Conservation (phyloP, 2,888 invertebrate genomes). For the Harpalus rubripes region DNA sequence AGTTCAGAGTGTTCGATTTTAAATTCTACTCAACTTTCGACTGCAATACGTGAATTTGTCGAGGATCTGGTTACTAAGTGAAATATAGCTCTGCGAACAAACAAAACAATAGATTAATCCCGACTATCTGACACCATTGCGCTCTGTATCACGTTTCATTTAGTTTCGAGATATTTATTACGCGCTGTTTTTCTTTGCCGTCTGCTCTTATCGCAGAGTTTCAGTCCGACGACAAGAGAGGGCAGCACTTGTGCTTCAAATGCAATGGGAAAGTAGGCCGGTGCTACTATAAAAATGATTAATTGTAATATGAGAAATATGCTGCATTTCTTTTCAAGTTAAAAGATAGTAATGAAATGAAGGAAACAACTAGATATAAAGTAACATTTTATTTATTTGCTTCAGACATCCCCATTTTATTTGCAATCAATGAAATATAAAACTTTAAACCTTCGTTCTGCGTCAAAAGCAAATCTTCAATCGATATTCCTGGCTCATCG, state of each 20-base stretch:
- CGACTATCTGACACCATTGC: slow-evolving; percentile 2
- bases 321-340: not conserved
- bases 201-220: slow-evolving; percentile 22
- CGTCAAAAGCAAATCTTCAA: no score
- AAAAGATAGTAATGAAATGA: no score
- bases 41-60: slow-evolving; percentile 33
- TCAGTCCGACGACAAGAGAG: slow-evolving; percentile 5
- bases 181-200: slow-evolving; percentile 24
- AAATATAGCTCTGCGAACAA: slow-evolving; percentile 37
- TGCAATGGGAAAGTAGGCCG: slow-evolving; percentile 11
- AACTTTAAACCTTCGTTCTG: no score
- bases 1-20: not conserved
- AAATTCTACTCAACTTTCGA: slow-evolving; percentile 41
- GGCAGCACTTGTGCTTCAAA: slow-evolving; percentile 3
- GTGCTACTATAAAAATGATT: not conserved
- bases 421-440: no score
- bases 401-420: no score
- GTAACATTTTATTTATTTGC: no score
- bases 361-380: no score
- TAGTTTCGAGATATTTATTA: slow-evolving; percentile 45
- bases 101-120: slow-evolving; percentile 34
- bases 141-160: slow-evolving; percentile 35
- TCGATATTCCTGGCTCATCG: no score
- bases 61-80: slow-evolving; percentile 44
- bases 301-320: slow-evolving; percentile 4